Evolutionary conservation across 2,797 vertebrate species (phyloP).

Genomic region (Hozukius guyotensis): DNA sequence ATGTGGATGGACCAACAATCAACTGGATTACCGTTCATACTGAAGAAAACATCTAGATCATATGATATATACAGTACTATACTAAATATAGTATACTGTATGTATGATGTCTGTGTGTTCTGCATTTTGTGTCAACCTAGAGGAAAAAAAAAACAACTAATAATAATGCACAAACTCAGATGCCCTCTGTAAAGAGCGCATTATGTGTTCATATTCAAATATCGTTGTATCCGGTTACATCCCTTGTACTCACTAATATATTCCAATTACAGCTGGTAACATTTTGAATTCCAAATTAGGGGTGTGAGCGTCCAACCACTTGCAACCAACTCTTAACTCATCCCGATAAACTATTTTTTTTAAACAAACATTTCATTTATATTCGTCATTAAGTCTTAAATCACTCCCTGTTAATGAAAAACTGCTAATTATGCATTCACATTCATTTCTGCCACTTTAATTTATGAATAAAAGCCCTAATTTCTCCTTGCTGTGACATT

Average conservation of each 20-base stretch:
- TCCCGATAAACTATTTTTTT: not conserved
- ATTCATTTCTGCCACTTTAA: constrained; percentile 52
- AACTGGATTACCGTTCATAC: not conserved
- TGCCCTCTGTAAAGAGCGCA: not conserved
- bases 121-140: not conserved
- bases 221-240: not conserved
- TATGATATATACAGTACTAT: too few species aligned
- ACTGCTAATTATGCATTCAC: constrained; percentile 47
- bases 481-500: constrained; percentile 47
- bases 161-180: not conserved
- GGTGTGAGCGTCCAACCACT: not conserved
- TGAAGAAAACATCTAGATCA: not conserved
- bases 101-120: not conserved
- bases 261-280: constrained; percentile 5
- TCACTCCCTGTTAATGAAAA: constrained; percentile 42
- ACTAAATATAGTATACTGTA: too few species aligned
- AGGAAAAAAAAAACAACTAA: not conserved
- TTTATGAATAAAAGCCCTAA: constrained; percentile 14
- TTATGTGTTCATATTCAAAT: constrained; percentile 1
- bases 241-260: not conserved
- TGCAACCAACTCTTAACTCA: not conserved
- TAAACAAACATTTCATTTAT: constrained; percentile 46
- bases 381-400: constrained; percentile 45
- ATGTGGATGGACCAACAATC: not conserved
- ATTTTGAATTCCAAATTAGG: constrained; percentile 23